Base-by-base conservation (phyloP, 2,113 vertebrate genomes). In the Festucalex cinctus region DNA sequence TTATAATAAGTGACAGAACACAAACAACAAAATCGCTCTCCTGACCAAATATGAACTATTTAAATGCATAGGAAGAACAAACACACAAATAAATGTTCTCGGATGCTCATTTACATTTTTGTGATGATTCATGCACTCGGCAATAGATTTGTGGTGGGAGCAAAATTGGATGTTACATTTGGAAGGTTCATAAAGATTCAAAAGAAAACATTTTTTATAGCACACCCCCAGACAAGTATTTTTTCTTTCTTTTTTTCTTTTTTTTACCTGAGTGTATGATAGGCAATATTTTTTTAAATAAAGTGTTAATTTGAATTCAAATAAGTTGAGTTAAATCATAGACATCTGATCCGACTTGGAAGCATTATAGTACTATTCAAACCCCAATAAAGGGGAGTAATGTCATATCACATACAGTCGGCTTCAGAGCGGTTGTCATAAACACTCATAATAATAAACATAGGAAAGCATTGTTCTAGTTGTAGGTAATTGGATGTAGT, bases 51-150 rank as follows among this genome's bases (percentile, higher is more conserved):
- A 67, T 88, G 82, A 88, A 84, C 84, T 69, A 88, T 90, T 91
- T 91, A 90, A 91, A 91, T 91, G 88, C 88, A 91, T 89, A 68
- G 71, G 73, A 76, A 76, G 49, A 71, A 69, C 65, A 24, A 81
- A 78, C 70, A 73, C 62, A 68, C 56, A 68, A 24, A 74, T 62
- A 79, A 60, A 70, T 46, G 57, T 35, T 59, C 62, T 10, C 7
- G 22, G 0, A 58, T 66, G 58, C 35, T 48, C 65, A 44, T 76
- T 70, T 65, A 76, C 39, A 68, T 48, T 73, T 69, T 26, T 57
- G 44, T 41, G 26, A 46, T 22, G 19, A 67, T 76, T 60, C 53
- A 72, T 37, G 49, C 39, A 66, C 54, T 53, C 17, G 26, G 12
- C 10, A 61, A 57, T 1, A 48, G 16, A 59, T 57, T 16, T 16